Percentiles rank a stretch among this genome's conserved stretches.
These are phyloP conservation scores for Campoletis sonorensis DNA, from an alignment of 1,140 invertebrate genomes.

Conservation along the genomic window DNA sequence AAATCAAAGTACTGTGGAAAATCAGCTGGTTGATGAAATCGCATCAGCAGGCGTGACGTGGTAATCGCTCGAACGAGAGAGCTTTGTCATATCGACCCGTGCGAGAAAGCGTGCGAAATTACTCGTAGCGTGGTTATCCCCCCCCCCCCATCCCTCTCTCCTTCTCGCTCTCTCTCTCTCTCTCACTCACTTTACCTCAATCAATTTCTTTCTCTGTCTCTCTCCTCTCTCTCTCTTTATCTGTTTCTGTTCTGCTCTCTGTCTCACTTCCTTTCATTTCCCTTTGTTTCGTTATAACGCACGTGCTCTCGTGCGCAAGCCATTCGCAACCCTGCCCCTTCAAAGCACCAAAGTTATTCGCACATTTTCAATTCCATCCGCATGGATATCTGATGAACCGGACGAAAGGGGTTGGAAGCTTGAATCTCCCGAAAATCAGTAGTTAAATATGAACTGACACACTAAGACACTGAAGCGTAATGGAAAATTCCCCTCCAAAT, in stretches of 20 bases:
- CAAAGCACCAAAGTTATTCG: conserved; percentile 19
- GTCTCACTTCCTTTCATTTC: not conserved
- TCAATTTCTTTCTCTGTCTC: too few species aligned
- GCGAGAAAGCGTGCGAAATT: conserved; percentile 43
- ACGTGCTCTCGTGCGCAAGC: not conserved
- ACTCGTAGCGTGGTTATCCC: conserved; percentile 39
- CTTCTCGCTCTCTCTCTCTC: too few species aligned
- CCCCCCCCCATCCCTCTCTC: not conserved
- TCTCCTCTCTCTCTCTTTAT: not conserved
- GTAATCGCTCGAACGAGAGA: conserved; percentile 42
- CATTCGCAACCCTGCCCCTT: conserved; percentile 14
- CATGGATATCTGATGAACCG: not conserved
- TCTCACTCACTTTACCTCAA: too few species aligned
- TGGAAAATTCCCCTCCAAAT: too few species aligned
- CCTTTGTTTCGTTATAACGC: not conserved
- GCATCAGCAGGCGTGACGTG: conserved; percentile 44
- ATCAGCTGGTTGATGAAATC: conserved; percentile 45
- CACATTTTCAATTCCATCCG: conserved; percentile 28
- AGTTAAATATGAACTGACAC: too few species aligned
- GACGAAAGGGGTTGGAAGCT: too few species aligned
- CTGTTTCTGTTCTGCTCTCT: not conserved
- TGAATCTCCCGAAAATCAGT: too few species aligned
- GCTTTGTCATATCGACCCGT: conserved; percentile 41
- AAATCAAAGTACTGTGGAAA: conserved; percentile 31
- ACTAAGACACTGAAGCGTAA: too few species aligned